Evolutionary conservation across 1,140 invertebrate species (phyloP), one percentile per base, ranked within the genome.

Genomic region (Drosophila mojavensis): DNA sequence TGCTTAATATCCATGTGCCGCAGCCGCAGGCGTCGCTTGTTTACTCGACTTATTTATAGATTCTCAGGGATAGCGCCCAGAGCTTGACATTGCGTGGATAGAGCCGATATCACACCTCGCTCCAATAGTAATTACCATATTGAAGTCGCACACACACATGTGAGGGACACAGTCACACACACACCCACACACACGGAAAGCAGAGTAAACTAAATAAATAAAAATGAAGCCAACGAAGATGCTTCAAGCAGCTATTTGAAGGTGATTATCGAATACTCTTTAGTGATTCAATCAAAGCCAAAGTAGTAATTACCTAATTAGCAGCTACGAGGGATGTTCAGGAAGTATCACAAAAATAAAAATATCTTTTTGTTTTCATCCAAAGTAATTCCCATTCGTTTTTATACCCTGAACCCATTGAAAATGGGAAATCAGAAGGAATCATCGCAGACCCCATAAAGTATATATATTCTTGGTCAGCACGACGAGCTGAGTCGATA

Each of bases 31-130:
- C 53, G 15, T 36, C 55, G 41, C 65, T 54, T 74, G 65, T 75
- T 75, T 63, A 51, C 50, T 20, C 36, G 28, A 70, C 53, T 58
- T 75, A 75, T 75, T 75, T 75, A 75, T 75, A 75, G 66, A 75
- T 75, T 75, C 45, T 54, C 59, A 36, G 71, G 71, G 71, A 69
- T 74, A 68, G 58, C 36, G 63, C 54, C 47, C 50, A 41, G 48
- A 60, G 41, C 39, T 33, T 43, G 11, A 24, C 59, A 45, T 24
- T 61, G 48, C 63, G 26, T 56, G 63, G 17, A 54, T 7, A 30
- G 28, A n/a, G 43, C 28, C 30, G 11, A 20, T 39, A 48, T 17
- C 41, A 24, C 39, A 43, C 26, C 30, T 20, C 30, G 17, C 47
- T 4, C 26, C n/a, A 26, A 13, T 24, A 43, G 68, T 71, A 64